Evolutionary conservation across 2,888 invertebrate species (phyloP).

Genomic region (Morpho deidamia): DNA sequence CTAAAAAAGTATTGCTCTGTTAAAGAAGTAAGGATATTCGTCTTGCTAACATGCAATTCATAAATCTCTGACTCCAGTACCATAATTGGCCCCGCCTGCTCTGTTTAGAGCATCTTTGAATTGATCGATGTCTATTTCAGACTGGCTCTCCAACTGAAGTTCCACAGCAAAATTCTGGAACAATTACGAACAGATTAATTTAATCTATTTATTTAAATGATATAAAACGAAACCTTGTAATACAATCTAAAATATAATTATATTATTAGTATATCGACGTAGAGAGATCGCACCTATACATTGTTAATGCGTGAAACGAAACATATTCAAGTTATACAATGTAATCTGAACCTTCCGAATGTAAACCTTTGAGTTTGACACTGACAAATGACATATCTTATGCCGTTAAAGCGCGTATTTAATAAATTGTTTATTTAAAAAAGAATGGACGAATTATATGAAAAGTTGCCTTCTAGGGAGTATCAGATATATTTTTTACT

Average conservation of each 20-base stretch:
- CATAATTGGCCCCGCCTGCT: slow-evolving; percentile 89
- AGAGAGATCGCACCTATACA: slow-evolving; percentile 30
- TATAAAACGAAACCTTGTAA: background rate
- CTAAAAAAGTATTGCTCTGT: slow-evolving; percentile 17
- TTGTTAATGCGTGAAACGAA: slow-evolving; percentile 10
- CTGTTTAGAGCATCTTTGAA: slow-evolving; percentile 83
- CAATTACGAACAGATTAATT: slow-evolving; percentile 14
- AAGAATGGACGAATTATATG: slow-evolving; percentile 68
- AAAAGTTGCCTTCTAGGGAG: slow-evolving; percentile 70
- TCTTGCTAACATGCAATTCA: slow-evolving; percentile 44
- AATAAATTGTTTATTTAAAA: background rate
- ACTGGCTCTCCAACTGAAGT: slow-evolving; percentile 82
- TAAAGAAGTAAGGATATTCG: slow-evolving; percentile 14
- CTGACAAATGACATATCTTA: background rate
- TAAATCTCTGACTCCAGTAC: slow-evolving; percentile 84
- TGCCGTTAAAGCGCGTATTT: background rate
- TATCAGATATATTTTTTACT: slow-evolving; percentile 65
- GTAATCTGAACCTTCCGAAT: background rate
- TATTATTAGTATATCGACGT: slow-evolving; percentile 25
- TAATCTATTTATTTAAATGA: background rate
- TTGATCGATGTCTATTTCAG: slow-evolving; percentile 83
- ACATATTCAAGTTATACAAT: slow-evolving; percentile 2
- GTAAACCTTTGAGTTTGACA: too few relatives aligned
- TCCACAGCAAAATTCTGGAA: slow-evolving; percentile 89
- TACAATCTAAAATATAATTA: background rate